Evolutionary conservation across 2,888 invertebrate species (phyloP).

Genomic region (Nemotelus nigrinus): DNA sequence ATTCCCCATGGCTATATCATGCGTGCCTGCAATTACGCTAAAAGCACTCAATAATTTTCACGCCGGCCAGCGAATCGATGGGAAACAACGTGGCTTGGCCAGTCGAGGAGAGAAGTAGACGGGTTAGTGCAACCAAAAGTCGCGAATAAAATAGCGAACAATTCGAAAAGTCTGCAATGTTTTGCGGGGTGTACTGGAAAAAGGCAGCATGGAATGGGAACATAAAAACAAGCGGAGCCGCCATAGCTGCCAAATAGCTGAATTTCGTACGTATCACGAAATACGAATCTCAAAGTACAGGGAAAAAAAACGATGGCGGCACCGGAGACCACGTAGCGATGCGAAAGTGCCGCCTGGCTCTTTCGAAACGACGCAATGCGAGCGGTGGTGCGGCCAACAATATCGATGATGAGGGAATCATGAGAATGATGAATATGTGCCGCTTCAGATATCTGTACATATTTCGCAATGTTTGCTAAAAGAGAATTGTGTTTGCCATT

Average conservation of each 20-base stretch:
- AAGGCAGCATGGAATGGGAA: background rate
- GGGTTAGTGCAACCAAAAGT: background rate
- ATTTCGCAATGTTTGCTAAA: conserved; percentile 21
- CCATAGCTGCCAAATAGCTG: background rate
- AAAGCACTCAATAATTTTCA: conserved; percentile 18
- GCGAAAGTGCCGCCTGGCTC: background rate
- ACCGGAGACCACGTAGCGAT: background rate
- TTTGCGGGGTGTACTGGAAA: background rate
- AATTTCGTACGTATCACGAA: background rate
- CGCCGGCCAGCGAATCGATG: background rate
- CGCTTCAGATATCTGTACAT: background rate
- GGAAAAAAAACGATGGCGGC: background rate
- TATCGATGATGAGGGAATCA: background rate
- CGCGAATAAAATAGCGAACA: background rate
- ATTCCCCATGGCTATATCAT: background rate
- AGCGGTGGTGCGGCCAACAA: background rate
- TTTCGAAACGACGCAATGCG: background rate
- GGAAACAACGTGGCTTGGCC: background rate
- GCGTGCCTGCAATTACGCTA: conserved; percentile 11
- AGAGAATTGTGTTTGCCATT: conserved; percentile 6
- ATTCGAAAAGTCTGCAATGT: background rate
- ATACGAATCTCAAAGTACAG: background rate
- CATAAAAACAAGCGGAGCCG: background rate
- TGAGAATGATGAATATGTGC: background rate
- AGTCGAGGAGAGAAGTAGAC: background rate